phyloP scores from a whole-genome alignment of 2,113 vertebrate species.

The Ammodytes dubius region DNA sequence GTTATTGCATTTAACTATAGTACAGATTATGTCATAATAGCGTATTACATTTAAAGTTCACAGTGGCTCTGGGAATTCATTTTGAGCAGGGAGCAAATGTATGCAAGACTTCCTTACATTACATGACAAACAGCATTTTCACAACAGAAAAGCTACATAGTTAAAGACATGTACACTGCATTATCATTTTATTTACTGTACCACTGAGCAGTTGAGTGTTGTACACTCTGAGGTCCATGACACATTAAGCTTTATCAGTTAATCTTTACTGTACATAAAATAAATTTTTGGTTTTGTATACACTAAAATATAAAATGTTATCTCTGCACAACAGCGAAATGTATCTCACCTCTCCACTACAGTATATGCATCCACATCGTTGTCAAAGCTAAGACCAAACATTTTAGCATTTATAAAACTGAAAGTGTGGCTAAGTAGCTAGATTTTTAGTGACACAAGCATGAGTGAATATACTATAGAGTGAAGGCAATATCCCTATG shows the following conservation, averaged over 20 bases:
- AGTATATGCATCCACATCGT: neutral
- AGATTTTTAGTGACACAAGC: neutral
- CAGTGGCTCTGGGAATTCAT: conserved; percentile 71
- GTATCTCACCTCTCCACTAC: neutral
- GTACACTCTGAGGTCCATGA: neutral
- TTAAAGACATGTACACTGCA: conserved; percentile 10
- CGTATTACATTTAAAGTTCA: conserved; percentile 81
- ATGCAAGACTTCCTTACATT: conserved; percentile 66
- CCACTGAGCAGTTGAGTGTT: neutral
- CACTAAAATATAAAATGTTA: neutral
- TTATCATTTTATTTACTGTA: neutral
- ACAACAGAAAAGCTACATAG: conserved; percentile 35
- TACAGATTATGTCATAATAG: conserved; percentile 78
- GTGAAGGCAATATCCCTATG: neutral
- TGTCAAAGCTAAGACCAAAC: neutral
- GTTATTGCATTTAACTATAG: conserved; percentile 79
- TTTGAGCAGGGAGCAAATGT: conserved; percentile 63
- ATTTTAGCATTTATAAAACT: neutral
- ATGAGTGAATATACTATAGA: neutral
- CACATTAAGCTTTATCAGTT: neutral
- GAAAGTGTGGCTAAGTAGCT: neutral
- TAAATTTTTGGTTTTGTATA: conserved; percentile 11
- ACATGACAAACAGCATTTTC: conserved; percentile 58
- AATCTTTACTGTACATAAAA: conserved; percentile 8
- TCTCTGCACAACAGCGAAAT: neutral